Evolutionary conservation across 2,113 vertebrate genomes (phyloP), one percentile per base, ranked within the genome.

Genomic region (Thalassoma bifasciatum): DNA sequence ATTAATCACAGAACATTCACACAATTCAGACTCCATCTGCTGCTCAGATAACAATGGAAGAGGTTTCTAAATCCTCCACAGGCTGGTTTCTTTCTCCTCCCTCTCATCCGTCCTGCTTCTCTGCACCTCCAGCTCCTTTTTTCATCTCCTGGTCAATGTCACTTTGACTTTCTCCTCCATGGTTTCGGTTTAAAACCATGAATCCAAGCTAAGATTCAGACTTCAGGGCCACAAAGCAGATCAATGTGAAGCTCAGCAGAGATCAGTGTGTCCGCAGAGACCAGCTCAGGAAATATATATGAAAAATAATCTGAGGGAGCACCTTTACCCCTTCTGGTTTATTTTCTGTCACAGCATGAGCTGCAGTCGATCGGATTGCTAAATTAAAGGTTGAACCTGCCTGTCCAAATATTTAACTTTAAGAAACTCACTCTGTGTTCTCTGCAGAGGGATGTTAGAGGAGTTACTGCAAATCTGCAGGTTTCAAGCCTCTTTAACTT

Each of bases 1-100:
- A 87, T 89, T 75, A 88, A 88, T 88, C 88, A 87, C 73, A 65
- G 46, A 60, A 69, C 60, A 71, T 44, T 60, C 73, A 66, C 64
- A 69, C 77, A 50, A 26, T 65, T 83, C 77, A 14, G 58, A 51
- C 83, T 72, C 79, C 85, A 75, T 87, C 87, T 87, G 87, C 57
- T 64, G 8, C 75, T 9, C 3, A 76, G 83, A 83, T 86, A 89
- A 86, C 82, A 79, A 56, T 24, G 1, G 38, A 53, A 19, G 21
- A 0, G 19, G 17, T 50, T 69, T 53, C 51, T 56, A 10, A 64
- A 56, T 57, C 64, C 56, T 66, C 49, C 59, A 13, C 77, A 64
- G 50, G 26, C 44, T n/a, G 37, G 24, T 34, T 74, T 64, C 54
- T 13, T 21, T 16, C 36, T 52, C n/a, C 36, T 76, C 47, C 64